A percentile compares a stretch with the other conserved stretches of the same genome.
Evolutionary conservation across 2,113 vertebrate species (phyloP).

Genomic region (Sminthopsis crassicaudata): DNA sequence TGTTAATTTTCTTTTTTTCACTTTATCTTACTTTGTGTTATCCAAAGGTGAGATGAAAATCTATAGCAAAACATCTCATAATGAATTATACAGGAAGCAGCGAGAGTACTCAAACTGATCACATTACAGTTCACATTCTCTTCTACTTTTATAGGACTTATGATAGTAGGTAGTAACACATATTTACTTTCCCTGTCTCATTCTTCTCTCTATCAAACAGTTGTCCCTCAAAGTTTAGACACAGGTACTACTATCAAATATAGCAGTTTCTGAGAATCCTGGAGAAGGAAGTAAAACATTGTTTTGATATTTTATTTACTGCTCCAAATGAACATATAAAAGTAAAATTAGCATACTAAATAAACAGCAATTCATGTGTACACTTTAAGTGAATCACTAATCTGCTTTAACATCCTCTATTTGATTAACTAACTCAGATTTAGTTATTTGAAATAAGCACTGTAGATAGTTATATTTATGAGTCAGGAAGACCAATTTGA

Average conservation of each 20-base stretch:
- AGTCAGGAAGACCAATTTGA: neutral
- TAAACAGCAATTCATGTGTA: neutral
- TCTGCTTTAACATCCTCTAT: neutral
- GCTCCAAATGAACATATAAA: neutral
- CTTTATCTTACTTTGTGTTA: neutral
- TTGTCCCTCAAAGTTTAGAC: neutral
- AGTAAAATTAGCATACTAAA: neutral
- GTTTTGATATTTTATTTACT: neutral
- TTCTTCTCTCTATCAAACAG: neutral
- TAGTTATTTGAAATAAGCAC: neutral
- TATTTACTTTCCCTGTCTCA: neutral
- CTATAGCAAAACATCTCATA: neutral
- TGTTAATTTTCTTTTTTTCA: neutral
- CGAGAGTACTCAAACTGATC: neutral
- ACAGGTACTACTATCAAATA: neutral
- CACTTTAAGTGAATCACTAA: neutral
- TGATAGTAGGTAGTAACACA: neutral
- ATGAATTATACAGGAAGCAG: neutral
- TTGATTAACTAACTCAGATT: neutral
- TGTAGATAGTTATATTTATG: neutral
- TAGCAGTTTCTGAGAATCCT: neutral
- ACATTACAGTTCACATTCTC: neutral
- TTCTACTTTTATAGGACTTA: neutral
- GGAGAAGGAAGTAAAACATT: neutral
- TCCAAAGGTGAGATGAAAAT: neutral